Evolutionary conservation across 2,888 invertebrate genomes (phyloP).

Genomic region (Drosophila birchii): DNA sequence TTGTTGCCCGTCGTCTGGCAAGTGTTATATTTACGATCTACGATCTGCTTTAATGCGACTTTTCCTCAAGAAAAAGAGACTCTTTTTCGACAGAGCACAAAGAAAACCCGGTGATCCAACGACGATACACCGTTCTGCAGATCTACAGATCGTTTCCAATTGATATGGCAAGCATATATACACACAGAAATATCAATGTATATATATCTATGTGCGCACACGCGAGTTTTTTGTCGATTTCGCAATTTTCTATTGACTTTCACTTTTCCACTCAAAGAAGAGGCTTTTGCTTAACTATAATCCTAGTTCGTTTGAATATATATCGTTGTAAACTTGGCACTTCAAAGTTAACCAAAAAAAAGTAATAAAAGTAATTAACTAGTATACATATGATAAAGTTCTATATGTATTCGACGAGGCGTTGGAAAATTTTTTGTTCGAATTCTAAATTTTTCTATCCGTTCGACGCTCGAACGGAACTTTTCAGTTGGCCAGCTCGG

Average conservation of each 20-base stretch:
- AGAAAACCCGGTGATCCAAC: constrained; percentile 39
- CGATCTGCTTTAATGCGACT: constrained; percentile 70
- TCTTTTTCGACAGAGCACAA: constrained; percentile 52
- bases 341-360: constrained; percentile 7
- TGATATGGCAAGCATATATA: constrained; percentile 23
- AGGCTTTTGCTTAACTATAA: constrained; percentile 1
- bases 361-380: constrained; percentile 42
- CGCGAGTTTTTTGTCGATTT: constrained; percentile 62
- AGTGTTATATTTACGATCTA: constrained; percentile 52
- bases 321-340: neutral
- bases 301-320: neutral
- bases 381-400: constrained; percentile 55
- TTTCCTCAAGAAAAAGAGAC: constrained; percentile 49
- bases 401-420: constrained; percentile 35
- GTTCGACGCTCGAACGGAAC: constrained; percentile 66
- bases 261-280: constrained; percentile 43
- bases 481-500: constrained; percentile 81
- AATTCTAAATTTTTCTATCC: constrained; percentile 34
- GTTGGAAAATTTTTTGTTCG: constrained; percentile 43
- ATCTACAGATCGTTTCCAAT: constrained; percentile 33
- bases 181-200: constrained; percentile 19
- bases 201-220: constrained; percentile 52
- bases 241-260: constrained; percentile 74
- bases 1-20: constrained; percentile 35
- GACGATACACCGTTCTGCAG: constrained; percentile 24